Evolutionary conservation across 2,888 invertebrate species (phyloP).

Genomic region (Bellardia pandia): DNA sequence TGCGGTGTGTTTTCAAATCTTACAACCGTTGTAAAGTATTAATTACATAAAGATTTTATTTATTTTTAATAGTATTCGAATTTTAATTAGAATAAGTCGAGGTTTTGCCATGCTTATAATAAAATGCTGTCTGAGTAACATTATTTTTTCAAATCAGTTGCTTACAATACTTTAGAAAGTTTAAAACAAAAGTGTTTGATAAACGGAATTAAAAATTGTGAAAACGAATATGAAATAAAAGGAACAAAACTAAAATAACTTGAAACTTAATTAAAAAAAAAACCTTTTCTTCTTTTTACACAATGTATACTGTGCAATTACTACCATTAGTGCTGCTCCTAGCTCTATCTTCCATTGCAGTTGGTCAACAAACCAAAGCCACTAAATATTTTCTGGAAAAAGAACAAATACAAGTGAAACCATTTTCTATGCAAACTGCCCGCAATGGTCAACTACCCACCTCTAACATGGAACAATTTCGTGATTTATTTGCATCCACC

Average conservation of each 20-base stretch:
- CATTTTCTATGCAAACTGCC: conserved; percentile 44
- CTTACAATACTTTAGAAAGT: conserved; percentile 40
- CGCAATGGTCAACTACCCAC: conserved; percentile 73
- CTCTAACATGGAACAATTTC: conserved; percentile 77
- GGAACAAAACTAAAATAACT: background rate
- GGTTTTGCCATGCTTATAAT: background rate
- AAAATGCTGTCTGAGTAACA: background rate
- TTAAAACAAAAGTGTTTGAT: background rate
- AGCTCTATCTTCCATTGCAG: background rate
- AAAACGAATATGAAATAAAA: background rate
- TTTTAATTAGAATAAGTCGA: conserved; percentile 47
- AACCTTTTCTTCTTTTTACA: too few species aligned
- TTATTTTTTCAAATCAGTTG: conserved; percentile 31
- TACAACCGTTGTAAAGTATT: conserved; percentile 7
- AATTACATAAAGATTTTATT: conserved; percentile 11
- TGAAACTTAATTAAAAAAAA: background rate
- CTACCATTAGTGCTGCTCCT: background rate
- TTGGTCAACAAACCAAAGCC: conserved; percentile 28
- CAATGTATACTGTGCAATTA: background rate
- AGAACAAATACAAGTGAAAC: conserved; percentile 32
- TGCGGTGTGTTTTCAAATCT: background rate
- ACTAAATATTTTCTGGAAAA: conserved; percentile 60
- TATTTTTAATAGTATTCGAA: conserved; percentile 19
- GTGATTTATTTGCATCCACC: conserved; percentile 73
- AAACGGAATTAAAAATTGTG: background rate